Percentiles rank a stretch among this genome's conserved stretches.
Evolutionary conservation across 1,140 invertebrate species (phyloP).

Genomic region (Papilio glaucus): DNA sequence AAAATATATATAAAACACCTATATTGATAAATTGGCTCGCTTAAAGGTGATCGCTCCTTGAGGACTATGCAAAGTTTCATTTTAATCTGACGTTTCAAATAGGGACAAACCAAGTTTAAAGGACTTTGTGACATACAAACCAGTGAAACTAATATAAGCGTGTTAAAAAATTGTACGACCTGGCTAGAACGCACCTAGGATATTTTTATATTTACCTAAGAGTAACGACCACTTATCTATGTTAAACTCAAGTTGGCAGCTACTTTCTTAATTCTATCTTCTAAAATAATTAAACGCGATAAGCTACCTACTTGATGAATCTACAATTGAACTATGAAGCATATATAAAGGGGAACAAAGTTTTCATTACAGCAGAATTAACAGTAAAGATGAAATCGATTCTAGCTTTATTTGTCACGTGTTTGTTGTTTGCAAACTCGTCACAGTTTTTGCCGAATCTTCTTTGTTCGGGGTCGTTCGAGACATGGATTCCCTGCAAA

Average conservation of each 20-base stretch:
- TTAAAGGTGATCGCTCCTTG: too few species aligned
- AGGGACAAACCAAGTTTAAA: too few species aligned
- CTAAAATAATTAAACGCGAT: not conserved
- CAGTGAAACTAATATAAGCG: too few species aligned
- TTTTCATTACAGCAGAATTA: not conserved
- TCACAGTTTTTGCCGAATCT: not conserved
- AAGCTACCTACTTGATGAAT: not conserved
- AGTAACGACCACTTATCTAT: not conserved
- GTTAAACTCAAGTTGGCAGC: not conserved
- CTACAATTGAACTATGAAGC: not conserved
- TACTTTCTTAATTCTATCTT: slow-evolving; percentile 6
- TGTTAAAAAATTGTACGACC: not conserved
- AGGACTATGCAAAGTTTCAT: too few species aligned
- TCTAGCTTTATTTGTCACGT: not conserved
- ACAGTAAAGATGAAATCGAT: slow-evolving; percentile 22
- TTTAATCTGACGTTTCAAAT: too few species aligned
- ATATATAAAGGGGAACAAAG: not conserved
- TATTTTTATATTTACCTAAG: not conserved
- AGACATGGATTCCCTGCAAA: slow-evolving; percentile 25
- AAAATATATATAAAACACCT: too few species aligned
- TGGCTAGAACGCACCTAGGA: not conserved
- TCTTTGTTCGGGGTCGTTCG: not conserved
- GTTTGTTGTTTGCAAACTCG: not conserved
- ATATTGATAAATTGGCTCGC: too few species aligned
- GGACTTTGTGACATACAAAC: too few species aligned